phyloP scores from a whole-genome alignment of 1,140 invertebrate genomes.

The Leptinotarsa texana region DNA sequence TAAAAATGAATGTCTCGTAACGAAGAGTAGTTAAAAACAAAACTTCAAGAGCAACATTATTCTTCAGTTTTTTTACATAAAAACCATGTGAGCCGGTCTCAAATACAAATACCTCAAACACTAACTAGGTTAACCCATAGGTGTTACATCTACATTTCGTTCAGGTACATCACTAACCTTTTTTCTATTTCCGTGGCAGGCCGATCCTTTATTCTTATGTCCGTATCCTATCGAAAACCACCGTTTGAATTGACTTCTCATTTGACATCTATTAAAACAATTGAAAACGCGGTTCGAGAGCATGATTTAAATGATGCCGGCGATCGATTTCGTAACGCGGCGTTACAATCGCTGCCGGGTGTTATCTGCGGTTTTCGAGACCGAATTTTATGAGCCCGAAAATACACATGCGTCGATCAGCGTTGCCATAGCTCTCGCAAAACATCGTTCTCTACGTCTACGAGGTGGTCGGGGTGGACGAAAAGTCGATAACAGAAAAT shows the following conservation, averaged over 20 bases:
- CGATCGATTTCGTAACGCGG: slow-evolving; percentile 18
- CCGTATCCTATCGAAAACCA: slow-evolving; percentile 14
- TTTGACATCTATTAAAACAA: slow-evolving; percentile 22
- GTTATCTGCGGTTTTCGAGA: not conserved
- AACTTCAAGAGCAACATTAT: too few relatives aligned
- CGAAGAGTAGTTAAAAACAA: too few relatives aligned
- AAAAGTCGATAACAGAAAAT: too few relatives aligned
- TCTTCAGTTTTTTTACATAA: not conserved
- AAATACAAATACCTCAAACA: slow-evolving; percentile 1
- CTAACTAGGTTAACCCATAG: not conserved
- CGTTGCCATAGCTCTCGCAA: not conserved
- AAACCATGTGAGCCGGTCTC: not conserved
- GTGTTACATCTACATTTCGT: not conserved
- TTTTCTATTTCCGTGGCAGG: slow-evolving; percentile 12
- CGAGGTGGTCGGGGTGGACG: too few relatives aligned
- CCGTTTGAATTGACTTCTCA: slow-evolving; percentile 24
- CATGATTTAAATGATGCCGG: slow-evolving; percentile 21
- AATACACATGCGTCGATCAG: slow-evolving; percentile 4
- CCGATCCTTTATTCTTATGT: not conserved
- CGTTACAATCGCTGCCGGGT: not conserved
- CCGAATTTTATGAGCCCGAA: not conserved
- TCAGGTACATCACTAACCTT: slow-evolving; percentile 12
- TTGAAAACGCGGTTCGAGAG: slow-evolving; percentile 19
- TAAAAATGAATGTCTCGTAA: too few relatives aligned
- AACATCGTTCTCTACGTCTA: too few relatives aligned